Base-by-base conservation (phyloP, 2,113 vertebrate genomes). In the Pseudonaja textilis region DNA sequence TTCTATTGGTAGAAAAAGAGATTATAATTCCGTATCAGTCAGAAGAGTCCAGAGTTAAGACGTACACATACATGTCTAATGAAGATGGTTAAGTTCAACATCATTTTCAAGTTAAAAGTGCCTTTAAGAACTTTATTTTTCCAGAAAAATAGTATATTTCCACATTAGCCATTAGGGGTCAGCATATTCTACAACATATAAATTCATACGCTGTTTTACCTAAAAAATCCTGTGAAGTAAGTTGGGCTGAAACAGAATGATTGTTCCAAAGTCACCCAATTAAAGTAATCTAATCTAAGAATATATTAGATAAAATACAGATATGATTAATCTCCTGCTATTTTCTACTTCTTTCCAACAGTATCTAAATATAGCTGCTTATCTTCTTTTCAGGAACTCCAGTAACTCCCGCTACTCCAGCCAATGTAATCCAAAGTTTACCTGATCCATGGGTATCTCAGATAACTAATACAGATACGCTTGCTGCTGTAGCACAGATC, bases 371-470 rank as follows among this genome's bases (percentile, higher is more conserved):
- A 87, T 6, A 54, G 50, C n/a, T 29, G 87, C 14, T 4, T 89
- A 89, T 85, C 7, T 0, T 94, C 94, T 89, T 93, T 94, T 93
- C 61, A 99, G 99, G 99, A 92, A 99, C 99, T 45, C 99, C 99
- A 42, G 98, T 99, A 56, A 99, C 99, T 29, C 99, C 99, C 2
- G 99, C 98, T 90, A 99, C 99, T 52, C 99, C 99, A 93, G 99
- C 99, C 92, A 99, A 99, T 91, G 98, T 99, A 25, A 98, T 99
- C 0, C 99, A 98, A 92, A 98, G 98, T 95, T 98, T 99, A 74
- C 98, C 99, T n/a, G 99, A 99, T 94, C 97, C 98, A 2, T 99
- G 99, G 99, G 98, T 99, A 0, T 99, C 99, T 85, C 99, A 99
- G 97, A 99, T 99, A 94, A 98, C 98, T 92, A 99, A 99, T 97